phyloP scores from a whole-genome alignment of 2,113 vertebrate species.

The Rattus rattus region DNA sequence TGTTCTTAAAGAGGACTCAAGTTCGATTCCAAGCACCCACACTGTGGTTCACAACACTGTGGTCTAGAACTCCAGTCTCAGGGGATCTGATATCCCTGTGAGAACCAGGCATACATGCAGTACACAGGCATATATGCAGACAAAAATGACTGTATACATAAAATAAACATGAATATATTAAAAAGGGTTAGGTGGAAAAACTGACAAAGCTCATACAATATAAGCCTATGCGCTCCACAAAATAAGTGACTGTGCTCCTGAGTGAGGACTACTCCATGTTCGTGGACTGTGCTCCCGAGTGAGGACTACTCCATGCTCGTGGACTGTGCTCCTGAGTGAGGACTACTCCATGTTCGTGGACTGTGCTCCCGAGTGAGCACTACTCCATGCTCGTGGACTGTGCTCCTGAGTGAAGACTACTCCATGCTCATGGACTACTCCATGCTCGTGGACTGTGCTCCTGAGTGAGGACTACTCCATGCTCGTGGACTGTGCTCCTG shows the following conservation, averaged over 20 bases:
- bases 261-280: neutral
- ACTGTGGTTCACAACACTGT: neutral
- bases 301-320: neutral
- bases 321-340: neutral
- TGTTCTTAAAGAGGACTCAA: neutral
- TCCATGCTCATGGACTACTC: too few species aligned
- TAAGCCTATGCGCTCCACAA: neutral
- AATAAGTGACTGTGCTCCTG: neutral
- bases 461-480: too few species aligned
- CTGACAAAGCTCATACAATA: neutral
- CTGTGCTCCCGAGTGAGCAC: too few species aligned
- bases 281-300: neutral
- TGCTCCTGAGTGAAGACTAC: too few species aligned
- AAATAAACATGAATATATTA: neutral
- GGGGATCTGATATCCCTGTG: neutral
- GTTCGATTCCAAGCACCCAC: neutral
- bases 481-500: too few species aligned
- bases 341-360: too few species aligned
- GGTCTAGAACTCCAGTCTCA: neutral
- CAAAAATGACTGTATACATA: neutral
- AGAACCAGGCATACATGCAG: neutral
- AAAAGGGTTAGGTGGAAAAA: neutral
- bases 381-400: too few species aligned
- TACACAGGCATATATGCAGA: neutral
- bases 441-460: too few species aligned